These are phyloP conservation scores for Artibeus lituratus DNA, from an alignment of 2,797 vertebrate species.

Conservation along the genomic window DNA sequence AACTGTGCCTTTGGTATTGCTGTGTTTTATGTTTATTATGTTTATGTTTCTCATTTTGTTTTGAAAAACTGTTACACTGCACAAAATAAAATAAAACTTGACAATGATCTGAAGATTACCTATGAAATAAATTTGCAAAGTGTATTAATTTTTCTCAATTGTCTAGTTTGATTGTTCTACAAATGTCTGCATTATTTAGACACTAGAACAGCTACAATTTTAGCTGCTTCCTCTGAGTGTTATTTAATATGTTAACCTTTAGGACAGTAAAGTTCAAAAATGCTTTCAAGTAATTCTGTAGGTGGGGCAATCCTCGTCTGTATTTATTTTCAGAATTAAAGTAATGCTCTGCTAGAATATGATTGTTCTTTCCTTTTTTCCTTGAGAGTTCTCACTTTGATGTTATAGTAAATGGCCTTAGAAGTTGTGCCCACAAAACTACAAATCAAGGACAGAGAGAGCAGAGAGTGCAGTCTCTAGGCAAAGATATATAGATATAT, in stretches of 20 bases:
- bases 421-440: not conserved
- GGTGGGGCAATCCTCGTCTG: not conserved
- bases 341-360: not conserved
- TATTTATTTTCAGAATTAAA: slow-evolving; percentile 27
- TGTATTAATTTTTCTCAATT: not conserved
- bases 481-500: not conserved
- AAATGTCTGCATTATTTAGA: slow-evolving; percentile 18
- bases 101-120: not conserved
- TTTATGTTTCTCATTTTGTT: slow-evolving; percentile 19
- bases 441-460: not conserved
- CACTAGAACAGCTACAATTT: not conserved
- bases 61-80: not conserved
- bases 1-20: not conserved
- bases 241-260: slow-evolving; percentile 41
- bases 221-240: not conserved
- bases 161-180: slow-evolving; percentile 33
- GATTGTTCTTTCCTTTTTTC: not conserved
- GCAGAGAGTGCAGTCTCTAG: not conserved
- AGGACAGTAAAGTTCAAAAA: not conserved
- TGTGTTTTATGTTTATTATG: not conserved
- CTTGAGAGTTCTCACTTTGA: not conserved
- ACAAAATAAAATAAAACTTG: not conserved
- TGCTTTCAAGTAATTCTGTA: not conserved
- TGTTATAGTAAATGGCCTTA: not conserved
- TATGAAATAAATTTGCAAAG: slow-evolving; percentile 12